Percentiles rank a stretch among this genome's conserved stretches.
phyloP scores from a whole-genome alignment of 1,140 invertebrate species.

The Aphelinus certus region DNA sequence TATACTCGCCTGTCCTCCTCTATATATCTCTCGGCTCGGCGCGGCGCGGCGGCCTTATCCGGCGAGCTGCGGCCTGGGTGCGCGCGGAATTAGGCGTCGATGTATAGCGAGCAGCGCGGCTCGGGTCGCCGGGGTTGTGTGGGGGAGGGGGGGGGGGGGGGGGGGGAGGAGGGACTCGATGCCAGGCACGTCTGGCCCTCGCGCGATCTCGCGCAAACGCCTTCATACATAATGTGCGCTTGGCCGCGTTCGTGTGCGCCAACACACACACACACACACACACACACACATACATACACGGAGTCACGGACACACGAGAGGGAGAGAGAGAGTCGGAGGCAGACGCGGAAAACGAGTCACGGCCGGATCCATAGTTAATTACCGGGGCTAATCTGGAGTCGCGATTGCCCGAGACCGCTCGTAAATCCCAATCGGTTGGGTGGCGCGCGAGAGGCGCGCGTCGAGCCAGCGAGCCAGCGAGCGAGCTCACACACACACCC shows the following conservation, averaged over 20 bases:
- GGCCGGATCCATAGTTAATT: slow-evolving; percentile 65
- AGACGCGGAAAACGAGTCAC: too few species aligned
- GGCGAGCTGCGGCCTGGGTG: background rate
- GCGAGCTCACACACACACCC: background rate
- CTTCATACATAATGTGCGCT: too few species aligned
- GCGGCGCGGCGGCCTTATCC: background rate
- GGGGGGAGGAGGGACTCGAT: slow-evolving; percentile 56
- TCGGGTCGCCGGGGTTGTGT: slow-evolving; percentile 39
- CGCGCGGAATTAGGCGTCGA: slow-evolving; percentile 52
- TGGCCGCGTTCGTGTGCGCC: background rate
- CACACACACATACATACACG: background rate
- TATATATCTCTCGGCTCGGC: background rate
- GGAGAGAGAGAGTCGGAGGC: too few species aligned
- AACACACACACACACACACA: background rate
- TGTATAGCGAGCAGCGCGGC: slow-evolving; percentile 12
- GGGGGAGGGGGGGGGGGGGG: slow-evolving; percentile 46
- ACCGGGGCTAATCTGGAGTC: slow-evolving; percentile 67
- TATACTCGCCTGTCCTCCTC: too few species aligned
- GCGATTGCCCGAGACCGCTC: slow-evolving; percentile 67
- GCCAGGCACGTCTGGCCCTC: slow-evolving; percentile 58
- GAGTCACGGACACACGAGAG: background rate
- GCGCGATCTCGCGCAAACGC: too few species aligned
- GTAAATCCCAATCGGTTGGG: slow-evolving; percentile 63
- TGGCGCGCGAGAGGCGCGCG: background rate
- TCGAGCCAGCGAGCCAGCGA: background rate